A percentile compares a stretch with the other conserved stretches of the same genome.
These are phyloP conservation scores for Lysandra bellargus DNA, from an alignment of 2,888 invertebrate genomes.

Conservation along the genomic window DNA sequence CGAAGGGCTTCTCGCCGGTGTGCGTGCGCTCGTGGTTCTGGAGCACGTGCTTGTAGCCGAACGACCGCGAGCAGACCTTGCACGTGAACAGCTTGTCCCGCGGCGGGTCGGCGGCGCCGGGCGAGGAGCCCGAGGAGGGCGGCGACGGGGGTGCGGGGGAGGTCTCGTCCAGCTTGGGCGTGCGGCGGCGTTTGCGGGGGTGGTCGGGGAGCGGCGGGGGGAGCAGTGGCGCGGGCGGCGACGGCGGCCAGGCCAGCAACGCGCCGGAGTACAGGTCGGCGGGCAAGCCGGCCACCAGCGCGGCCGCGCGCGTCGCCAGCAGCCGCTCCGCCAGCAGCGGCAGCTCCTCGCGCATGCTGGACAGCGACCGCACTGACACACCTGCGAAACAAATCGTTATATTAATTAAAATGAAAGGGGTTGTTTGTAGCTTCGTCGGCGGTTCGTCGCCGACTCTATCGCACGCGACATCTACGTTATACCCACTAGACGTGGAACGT, in stretches of 20 bases:
- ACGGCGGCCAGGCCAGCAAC: conserved; percentile 79
- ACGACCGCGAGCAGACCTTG: conserved; percentile 91
- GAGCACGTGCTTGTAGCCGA: conserved; percentile 96
- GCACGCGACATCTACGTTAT: conserved; percentile 1
- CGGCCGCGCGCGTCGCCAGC: conserved; percentile 78
- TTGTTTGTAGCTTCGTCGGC: background rate
- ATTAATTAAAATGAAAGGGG: conserved; percentile 28
- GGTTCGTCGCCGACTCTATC: background rate
- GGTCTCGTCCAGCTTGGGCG: conserved; percentile 70
- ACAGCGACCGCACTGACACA: conserved; percentile 75
- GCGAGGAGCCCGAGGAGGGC: conserved; percentile 76
- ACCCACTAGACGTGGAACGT: background rate
- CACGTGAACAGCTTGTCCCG: conserved; percentile 94
- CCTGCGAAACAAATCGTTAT: conserved; percentile 50
- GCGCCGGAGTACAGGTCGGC: conserved; percentile 84
- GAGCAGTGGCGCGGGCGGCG: conserved; percentile 80
- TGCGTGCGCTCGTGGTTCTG: conserved; percentile 97
- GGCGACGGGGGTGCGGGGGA: conserved; percentile 61
- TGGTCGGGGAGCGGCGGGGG: conserved; percentile 70
- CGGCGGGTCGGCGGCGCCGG: conserved; percentile 74
- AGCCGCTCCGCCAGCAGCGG: conserved; percentile 76
- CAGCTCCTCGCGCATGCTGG: conserved; percentile 74
- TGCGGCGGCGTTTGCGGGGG: conserved; percentile 71
- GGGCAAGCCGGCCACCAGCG: conserved; percentile 79
- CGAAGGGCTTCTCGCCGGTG: conserved; percentile 96